Conservation (phyloP, 2,797 vertebrate species). For the Helostoma temminkii region DNA sequence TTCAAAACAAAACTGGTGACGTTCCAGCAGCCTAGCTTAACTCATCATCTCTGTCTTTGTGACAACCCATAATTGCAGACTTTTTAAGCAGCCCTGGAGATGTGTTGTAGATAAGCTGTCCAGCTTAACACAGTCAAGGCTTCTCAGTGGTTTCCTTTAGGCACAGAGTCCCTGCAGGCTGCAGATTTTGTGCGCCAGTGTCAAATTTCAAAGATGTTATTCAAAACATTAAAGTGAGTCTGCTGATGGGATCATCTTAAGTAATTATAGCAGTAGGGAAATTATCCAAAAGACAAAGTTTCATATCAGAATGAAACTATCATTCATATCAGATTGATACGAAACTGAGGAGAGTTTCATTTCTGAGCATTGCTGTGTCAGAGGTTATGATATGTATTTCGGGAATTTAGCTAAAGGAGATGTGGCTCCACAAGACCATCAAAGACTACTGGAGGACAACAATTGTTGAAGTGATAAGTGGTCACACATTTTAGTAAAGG, state of each 20-base stretch:
- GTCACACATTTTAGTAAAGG: slow-evolving; percentile 65
- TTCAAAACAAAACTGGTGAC: slow-evolving; percentile 43
- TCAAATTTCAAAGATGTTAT: slow-evolving; percentile 76
- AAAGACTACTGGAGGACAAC: slow-evolving; percentile 52
- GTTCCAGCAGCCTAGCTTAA: slow-evolving; percentile 60
- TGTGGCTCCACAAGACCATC: slow-evolving; percentile 34
- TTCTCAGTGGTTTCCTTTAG: slow-evolving; percentile 56
- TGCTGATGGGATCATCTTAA: slow-evolving; percentile 31
- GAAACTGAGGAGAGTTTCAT: slow-evolving; percentile 7
- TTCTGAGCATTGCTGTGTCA: neutral
- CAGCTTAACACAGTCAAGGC: slow-evolving; percentile 60
- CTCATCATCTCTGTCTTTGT: slow-evolving; percentile 67
- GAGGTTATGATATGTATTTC: neutral
- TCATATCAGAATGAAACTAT: neutral
- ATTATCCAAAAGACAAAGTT: slow-evolving; percentile 24
- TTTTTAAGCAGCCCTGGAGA: slow-evolving; percentile 77
- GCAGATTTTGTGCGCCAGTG: slow-evolving; percentile 42
- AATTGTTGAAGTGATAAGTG: slow-evolving; percentile 69
- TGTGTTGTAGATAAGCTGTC: slow-evolving; percentile 74
- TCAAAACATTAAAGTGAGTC: slow-evolving; percentile 54
- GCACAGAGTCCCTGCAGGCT: slow-evolving; percentile 45
- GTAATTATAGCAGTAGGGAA: slow-evolving; percentile 38
- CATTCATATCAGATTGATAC: neutral
- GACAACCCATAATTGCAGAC: slow-evolving; percentile 75
- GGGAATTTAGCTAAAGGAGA: slow-evolving; percentile 17